Percentiles rank a stretch among this genome's conserved stretches.
These are phyloP conservation scores for Onychomys torridus DNA, from an alignment of 2,797 vertebrate genomes.

Conservation along the genomic window DNA sequence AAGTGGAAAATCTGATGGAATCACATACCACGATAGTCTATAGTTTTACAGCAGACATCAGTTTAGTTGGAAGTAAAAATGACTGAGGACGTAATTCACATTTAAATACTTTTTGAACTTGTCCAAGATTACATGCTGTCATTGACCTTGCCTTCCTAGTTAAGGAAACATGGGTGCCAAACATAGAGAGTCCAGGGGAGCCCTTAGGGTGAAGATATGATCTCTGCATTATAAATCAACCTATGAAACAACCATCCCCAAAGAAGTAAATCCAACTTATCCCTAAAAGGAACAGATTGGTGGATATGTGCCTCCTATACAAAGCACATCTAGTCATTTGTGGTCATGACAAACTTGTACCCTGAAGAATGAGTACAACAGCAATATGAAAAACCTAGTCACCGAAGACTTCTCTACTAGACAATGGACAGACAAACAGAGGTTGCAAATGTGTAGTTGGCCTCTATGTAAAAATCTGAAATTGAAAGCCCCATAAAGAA, in stretches of 20 bases:
- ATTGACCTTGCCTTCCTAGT: background rate
- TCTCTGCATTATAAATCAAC: background rate
- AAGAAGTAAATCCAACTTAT: background rate
- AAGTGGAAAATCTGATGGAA: background rate
- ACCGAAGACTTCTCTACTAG: background rate
- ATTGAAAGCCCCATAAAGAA: background rate
- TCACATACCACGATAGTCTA: background rate
- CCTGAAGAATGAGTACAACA: background rate
- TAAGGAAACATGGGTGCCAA: background rate
- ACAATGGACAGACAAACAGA: background rate
- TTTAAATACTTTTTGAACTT: background rate
- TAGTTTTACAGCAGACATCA: background rate
- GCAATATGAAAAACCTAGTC: background rate
- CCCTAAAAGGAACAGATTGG: background rate
- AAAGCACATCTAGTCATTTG: background rate
- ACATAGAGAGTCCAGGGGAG: background rate
- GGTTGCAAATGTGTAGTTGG: background rate
- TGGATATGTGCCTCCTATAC: background rate
- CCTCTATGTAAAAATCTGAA: background rate
- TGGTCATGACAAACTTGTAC: background rate
- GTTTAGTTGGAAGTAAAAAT: constrained; percentile 55
- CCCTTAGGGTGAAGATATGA: background rate
- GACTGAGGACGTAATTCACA: background rate
- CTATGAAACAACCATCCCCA: background rate
- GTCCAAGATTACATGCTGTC: background rate